A percentile compares a stretch with the other conserved stretches of the same genome.
Conservation (phyloP, 2,797 vertebrate genomes). For the Cetoscarus ocellatus region DNA sequence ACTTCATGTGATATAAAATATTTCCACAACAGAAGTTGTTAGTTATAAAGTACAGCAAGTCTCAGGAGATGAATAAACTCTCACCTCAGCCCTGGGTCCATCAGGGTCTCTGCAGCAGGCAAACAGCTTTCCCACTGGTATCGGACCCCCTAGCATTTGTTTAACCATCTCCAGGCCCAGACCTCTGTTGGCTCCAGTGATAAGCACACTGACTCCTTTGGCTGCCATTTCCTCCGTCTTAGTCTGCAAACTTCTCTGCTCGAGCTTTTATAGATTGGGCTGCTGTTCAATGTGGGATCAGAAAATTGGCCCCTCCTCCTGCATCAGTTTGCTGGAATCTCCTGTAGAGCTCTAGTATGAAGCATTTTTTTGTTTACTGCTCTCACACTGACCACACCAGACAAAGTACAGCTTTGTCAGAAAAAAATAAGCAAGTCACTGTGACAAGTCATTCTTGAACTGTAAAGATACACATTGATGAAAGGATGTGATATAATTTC, state of each 20-base stretch:
- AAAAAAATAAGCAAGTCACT: neutral
- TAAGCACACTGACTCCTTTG: conserved; percentile 51
- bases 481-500: neutral
- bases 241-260: neutral
- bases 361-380: neutral
- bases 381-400: neutral
- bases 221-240: conserved; percentile 34
- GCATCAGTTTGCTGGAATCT: neutral
- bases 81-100: conserved; percentile 64
- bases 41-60: no score
- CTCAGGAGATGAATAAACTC: neutral
- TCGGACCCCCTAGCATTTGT: conserved; percentile 49
- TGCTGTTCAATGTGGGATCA: neutral
- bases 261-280: neutral
- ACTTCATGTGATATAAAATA: no score
- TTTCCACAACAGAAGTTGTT: no score
- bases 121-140: conserved; percentile 59
- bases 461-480: neutral
- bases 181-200: conserved; percentile 80
- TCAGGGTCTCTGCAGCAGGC: conserved; percentile 72
- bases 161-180: conserved; percentile 74
- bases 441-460: neutral
- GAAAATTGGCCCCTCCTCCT: conserved; percentile 4
- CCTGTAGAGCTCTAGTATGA: neutral
- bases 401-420: neutral